Conservation (phyloP, 2,797 vertebrate genomes). For the Orientallactaga sibirica region DNA sequence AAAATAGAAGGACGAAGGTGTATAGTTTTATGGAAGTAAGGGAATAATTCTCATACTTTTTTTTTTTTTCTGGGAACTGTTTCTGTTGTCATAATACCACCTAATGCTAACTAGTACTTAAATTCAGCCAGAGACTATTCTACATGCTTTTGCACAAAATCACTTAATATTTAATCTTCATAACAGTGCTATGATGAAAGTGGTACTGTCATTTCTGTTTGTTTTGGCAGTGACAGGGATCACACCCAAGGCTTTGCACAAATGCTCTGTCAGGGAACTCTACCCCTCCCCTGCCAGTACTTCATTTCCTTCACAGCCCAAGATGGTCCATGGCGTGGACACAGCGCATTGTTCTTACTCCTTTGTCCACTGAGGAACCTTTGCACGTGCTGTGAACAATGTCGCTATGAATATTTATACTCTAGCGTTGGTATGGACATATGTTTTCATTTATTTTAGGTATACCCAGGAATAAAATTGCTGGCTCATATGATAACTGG, state of each 20-base stretch:
- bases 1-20: slow-evolving; percentile 14
- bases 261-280: not conserved
- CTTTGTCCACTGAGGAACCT: not conserved
- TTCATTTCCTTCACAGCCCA: not conserved
- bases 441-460: not conserved
- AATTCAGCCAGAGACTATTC: slow-evolving; percentile 25
- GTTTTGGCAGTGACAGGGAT: not conserved
- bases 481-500: not conserved
- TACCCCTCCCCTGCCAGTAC: not conserved
- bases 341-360: not conserved
- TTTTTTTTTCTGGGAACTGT: slow-evolving; percentile 23
- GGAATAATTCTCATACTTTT: not conserved
- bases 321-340: not conserved
- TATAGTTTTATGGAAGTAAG: not conserved
- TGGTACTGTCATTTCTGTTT: not conserved
- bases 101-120: not conserved
- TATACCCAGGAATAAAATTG: not conserved
- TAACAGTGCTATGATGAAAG: not conserved
- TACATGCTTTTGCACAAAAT: slow-evolving; percentile 40
- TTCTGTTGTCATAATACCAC: slow-evolving; percentile 32
- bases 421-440: not conserved
- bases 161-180: not conserved
- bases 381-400: not conserved
- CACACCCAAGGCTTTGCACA: not conserved
- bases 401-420: not conserved